Evolutionary conservation across 2,113 vertebrate species (phyloP), one percentile per base, ranked within the genome.

Genomic region (Nansenia antarctica): DNA sequence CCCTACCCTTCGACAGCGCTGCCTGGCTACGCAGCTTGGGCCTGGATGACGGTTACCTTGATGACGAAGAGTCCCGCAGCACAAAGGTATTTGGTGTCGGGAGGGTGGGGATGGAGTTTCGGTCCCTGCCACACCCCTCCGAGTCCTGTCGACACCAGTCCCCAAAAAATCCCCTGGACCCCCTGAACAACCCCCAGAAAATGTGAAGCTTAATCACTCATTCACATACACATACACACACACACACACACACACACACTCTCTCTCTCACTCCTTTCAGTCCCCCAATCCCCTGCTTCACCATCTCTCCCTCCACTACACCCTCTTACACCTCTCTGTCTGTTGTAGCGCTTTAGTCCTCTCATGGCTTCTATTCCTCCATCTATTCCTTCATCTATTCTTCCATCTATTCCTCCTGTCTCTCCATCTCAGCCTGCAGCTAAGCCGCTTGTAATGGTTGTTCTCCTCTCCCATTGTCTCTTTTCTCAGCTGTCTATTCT

Each of bases 11-110:
- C 67, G 94, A 96, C 88, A 96, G 94, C 92, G 92, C 88, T 79
- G 88, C 92, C 87, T 96, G 96, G 96, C 94, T 92, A 29, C 91
- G 85, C 89, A 93, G 93, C 88, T 93, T 94, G 90, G 92, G 93
- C 77, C 77, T 90, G 57, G 74, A 89, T 79, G 94, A 95, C 83
- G 88, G 84, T 82, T 93, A 91, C 82, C 73, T 82, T 75, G 87
- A 86, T n/a, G 80, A 65, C 49, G 87, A 92, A 91, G 92, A 94
- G 24, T 79, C 73, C 72, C 65, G 63, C 76, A 69, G 76, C 78
- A 86, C 76, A 90, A 87, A 93, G 92, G 92, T 93, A 93, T 81
- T 87, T 54, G 18, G 62, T 49, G 45, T 15, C 30, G 35, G 69
- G 37, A 35, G 66, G 65, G 64, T 53, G 18, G 55, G n/a, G 14